Conservation (phyloP, 2,888 invertebrate genomes). For the Pediacus dermestoides region DNA sequence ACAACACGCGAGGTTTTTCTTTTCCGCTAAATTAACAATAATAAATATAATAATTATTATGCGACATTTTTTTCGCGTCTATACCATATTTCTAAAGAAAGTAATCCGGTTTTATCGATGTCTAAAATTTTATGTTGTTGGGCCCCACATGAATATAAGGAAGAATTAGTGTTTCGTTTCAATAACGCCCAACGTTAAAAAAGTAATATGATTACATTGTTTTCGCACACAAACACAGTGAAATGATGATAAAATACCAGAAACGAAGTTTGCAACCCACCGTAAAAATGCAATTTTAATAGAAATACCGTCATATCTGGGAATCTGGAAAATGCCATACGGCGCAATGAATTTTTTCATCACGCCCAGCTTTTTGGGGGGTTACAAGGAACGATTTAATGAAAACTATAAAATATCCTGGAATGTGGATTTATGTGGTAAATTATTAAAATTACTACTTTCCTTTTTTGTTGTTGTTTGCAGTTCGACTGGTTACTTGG, state of each 20-base stretch:
- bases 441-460: constrained; percentile 34
- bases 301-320: constrained; percentile 38
- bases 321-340: no score
- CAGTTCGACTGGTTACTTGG: constrained; percentile 29
- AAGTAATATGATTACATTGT: constrained; percentile 45
- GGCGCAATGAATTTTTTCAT: constrained; percentile 37
- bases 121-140: no score
- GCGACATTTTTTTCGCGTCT: no score
- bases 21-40: no score
- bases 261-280: constrained; percentile 40
- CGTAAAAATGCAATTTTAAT: constrained; percentile 45
- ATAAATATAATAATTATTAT: no score
- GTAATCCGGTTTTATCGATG: no score
- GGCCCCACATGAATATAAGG: constrained; percentile 21
- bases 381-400: constrained; percentile 38
- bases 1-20: no score
- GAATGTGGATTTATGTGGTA: constrained; percentile 29
- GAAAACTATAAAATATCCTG: constrained; percentile 39
- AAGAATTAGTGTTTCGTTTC: constrained; percentile 40
- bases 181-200: constrained; percentile 37
- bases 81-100: no score
- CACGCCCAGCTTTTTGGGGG: no score
- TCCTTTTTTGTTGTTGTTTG: no score
- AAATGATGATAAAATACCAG: constrained; percentile 44
- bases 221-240: constrained; percentile 41